These are phyloP conservation scores for Helicoverpa zea DNA, from an alignment of 1,140 invertebrate genomes.

Conservation along the genomic window DNA sequence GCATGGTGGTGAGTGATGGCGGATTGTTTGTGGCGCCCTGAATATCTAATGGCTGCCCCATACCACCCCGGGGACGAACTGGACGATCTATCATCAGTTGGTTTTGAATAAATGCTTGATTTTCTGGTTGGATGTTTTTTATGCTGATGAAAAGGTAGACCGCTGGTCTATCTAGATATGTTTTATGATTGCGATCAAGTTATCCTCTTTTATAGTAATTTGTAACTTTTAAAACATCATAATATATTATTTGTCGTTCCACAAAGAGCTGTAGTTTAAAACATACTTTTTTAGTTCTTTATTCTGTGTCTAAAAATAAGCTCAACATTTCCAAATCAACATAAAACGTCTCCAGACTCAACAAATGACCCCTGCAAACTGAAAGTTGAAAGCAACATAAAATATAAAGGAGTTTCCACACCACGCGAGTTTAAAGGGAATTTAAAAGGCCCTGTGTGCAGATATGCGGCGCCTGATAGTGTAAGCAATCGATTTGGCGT, in stretches of 20 bases:
- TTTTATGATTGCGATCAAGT: too few relatives aligned
- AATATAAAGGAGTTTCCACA: slow-evolving; percentile 9
- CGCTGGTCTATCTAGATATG: too few relatives aligned
- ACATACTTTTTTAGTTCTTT: too few relatives aligned
- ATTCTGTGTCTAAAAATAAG: neutral
- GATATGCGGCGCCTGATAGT: neutral
- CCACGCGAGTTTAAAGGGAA: neutral
- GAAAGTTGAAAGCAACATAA: slow-evolving; percentile 10
- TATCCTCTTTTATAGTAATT: too few relatives aligned
- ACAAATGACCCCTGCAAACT: slow-evolving; percentile 3
- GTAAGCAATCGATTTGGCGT: slow-evolving; percentile 23
- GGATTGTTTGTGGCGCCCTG: slow-evolving; percentile 5
- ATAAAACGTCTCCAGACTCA: neutral
- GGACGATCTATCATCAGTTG: slow-evolving; percentile 18
- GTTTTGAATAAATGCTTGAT: slow-evolving; percentile 25
- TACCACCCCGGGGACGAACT: neutral
- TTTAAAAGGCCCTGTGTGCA: slow-evolving; percentile 18
- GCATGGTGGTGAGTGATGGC: neutral
- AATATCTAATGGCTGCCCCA: slow-evolving; percentile 27
- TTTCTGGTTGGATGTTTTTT: neutral
- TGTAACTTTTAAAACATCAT: too few relatives aligned
- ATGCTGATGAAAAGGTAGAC: neutral
- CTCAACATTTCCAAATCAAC: neutral
- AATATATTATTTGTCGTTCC: too few relatives aligned
- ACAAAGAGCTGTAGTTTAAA: too few relatives aligned